Evolutionary conservation across 2,797 vertebrate species (phyloP).

Genomic region (Pipistrellus kuhlii): DNA sequence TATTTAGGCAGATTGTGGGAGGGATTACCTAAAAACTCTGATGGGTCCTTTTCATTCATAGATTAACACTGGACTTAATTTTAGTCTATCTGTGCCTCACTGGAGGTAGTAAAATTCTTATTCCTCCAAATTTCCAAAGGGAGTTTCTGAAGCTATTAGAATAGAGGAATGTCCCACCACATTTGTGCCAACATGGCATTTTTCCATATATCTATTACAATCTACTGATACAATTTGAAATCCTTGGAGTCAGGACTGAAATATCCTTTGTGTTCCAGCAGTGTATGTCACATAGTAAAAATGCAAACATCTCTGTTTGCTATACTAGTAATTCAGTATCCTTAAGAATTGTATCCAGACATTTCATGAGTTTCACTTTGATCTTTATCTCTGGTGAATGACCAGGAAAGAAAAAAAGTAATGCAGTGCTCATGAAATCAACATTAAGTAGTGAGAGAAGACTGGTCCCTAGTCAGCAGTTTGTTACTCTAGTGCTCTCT

Average conservation of each 20-base stretch:
- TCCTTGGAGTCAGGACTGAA: neutral
- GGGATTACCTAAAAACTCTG: neutral
- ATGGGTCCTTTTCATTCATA: neutral
- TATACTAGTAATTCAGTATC: neutral
- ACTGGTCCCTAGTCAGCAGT: neutral
- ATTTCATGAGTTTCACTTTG: slow-evolving; percentile 3
- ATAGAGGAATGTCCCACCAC: neutral
- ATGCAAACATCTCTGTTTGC: neutral
- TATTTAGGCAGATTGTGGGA: neutral
- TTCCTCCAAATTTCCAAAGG: neutral
- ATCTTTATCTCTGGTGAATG: neutral
- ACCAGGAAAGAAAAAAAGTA: neutral
- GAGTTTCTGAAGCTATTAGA: neutral
- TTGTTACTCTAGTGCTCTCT: neutral
- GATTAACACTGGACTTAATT: neutral
- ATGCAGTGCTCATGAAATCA: neutral
- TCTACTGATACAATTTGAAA: neutral
- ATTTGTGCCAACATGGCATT: neutral
- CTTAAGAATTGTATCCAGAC: neutral
- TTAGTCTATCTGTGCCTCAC: neutral
- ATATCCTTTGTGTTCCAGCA: neutral
- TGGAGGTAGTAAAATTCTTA: neutral
- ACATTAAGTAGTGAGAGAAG: neutral
- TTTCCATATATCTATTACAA: neutral
- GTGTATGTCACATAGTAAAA: neutral